Conservation (phyloP, 2,113 vertebrate species). For the Cettia cetti region DNA sequence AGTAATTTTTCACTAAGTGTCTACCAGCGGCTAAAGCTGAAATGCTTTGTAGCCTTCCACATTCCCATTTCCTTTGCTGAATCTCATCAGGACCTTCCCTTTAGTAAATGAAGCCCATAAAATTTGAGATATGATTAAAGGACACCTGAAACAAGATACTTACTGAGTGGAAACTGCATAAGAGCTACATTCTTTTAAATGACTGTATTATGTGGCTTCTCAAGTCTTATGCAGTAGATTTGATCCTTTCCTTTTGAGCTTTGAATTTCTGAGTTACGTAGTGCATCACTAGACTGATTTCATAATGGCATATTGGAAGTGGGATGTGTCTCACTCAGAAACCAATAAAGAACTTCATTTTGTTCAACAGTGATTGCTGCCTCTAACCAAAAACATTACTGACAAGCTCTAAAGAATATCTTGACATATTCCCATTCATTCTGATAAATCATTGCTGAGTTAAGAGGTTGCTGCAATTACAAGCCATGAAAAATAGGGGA, state of each 20-base stretch:
- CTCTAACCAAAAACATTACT: not conserved
- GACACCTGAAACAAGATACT: conserved; percentile 15
- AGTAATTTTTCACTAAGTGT: conserved; percentile 31
- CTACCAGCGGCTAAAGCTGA: not conserved
- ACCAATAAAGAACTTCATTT: not conserved
- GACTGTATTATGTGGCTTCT: not conserved
- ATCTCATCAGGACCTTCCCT: conserved; percentile 35
- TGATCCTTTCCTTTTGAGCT: not conserved
- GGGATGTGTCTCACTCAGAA: not conserved
- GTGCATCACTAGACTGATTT: not conserved
- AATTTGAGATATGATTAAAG: conserved; percentile 39
- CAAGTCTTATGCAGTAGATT: not conserved
- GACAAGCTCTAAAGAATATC: not conserved
- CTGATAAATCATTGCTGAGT: not conserved
- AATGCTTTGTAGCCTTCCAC: conserved; percentile 5
- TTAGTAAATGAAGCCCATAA: conserved; percentile 28
- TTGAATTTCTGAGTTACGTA: conserved; percentile 15
- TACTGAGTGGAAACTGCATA: not conserved
- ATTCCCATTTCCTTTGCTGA: conserved; percentile 37
- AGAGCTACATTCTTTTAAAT: conserved; percentile 15
- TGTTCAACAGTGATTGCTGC: not conserved
- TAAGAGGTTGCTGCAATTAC: not conserved
- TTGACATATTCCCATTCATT: not conserved
- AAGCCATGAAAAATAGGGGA: not conserved
- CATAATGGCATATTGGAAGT: not conserved